These are phyloP conservation scores for Eudasyphora cyanicolor DNA, from an alignment of 2,888 invertebrate genomes.

Conservation along the genomic window DNA sequence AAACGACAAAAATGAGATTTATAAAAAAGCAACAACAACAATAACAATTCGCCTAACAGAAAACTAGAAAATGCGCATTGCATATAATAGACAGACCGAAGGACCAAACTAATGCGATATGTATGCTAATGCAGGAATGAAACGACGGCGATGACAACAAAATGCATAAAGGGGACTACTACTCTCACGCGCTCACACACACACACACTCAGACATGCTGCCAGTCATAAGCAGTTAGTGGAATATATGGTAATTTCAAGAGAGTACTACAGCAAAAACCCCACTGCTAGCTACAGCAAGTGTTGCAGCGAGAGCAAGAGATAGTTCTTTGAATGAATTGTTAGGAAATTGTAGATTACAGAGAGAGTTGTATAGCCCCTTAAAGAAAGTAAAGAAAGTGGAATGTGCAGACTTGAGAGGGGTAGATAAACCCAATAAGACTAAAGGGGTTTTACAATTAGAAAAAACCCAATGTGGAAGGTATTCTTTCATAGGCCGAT, in stretches of 20 bases:
- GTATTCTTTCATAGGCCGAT: constrained; percentile 20
- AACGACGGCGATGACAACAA: constrained; percentile 50
- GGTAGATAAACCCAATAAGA: constrained; percentile 18
- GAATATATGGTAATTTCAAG: constrained; percentile 55
- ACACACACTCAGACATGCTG: constrained; percentile 40
- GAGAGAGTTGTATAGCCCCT: background rate
- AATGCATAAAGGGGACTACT: constrained; percentile 46
- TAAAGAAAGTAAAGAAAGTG: constrained; percentile 35
- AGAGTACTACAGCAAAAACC: constrained; percentile 4
- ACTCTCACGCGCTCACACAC: constrained; percentile 40
- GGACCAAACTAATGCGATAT: constrained; percentile 49
- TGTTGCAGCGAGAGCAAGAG: constrained; percentile 27
- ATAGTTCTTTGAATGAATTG: background rate
- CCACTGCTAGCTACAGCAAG: constrained; percentile 40
- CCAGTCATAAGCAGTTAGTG: background rate
- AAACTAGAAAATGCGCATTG: constrained; percentile 59
- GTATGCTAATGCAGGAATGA: constrained; percentile 60
- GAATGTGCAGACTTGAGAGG: constrained; percentile 43
- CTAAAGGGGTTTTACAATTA: constrained; percentile 26
- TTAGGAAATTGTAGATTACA: background rate
- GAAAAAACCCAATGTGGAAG: constrained; percentile 41
- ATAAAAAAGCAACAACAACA: constrained; percentile 31
- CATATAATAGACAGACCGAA: constrained; percentile 40
- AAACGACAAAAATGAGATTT: constrained; percentile 40
- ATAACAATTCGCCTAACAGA: too few relatives aligned